These are phyloP conservation scores for Anguilla obscura DNA, from an alignment of 2,797 vertebrate genomes.

Conservation along the genomic window DNA sequence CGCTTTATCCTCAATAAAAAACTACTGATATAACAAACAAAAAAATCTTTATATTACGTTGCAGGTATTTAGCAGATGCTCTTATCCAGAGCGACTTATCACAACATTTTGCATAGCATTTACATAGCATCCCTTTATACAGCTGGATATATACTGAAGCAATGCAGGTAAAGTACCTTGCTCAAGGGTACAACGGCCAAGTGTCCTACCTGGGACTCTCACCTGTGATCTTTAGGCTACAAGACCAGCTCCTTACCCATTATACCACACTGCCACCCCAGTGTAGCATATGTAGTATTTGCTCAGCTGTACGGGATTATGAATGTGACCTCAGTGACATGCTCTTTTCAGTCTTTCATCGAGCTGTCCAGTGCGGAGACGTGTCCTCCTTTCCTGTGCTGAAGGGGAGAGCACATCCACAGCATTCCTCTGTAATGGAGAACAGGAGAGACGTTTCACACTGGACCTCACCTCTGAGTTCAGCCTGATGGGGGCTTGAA, in stretches of 20 bases:
- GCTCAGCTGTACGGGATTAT: neutral
- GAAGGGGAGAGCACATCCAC: neutral
- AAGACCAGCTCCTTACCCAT: no score
- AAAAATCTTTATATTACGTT: neutral
- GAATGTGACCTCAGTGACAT: neutral
- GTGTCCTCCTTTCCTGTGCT: neutral
- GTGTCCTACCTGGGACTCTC: no score
- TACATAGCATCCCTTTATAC: no score
- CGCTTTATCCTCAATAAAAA: conserved; percentile 1
- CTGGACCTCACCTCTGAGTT: neutral
- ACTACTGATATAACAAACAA: neutral
- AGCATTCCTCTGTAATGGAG: neutral
- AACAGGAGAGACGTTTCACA: neutral
- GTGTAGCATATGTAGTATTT: neutral
- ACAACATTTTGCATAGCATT: no score
- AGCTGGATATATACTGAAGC: no score
- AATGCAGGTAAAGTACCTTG: no score
- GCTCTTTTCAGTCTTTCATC: neutral
- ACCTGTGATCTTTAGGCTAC: no score
- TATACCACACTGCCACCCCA: no score
- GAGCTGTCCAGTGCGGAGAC: neutral
- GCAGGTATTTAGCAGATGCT: no score
- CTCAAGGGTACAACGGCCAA: no score
- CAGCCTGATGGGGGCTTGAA: neutral
- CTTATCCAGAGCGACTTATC: no score